Conservation (phyloP, 2,888 invertebrate genomes). For the Molanna angustata region DNA sequence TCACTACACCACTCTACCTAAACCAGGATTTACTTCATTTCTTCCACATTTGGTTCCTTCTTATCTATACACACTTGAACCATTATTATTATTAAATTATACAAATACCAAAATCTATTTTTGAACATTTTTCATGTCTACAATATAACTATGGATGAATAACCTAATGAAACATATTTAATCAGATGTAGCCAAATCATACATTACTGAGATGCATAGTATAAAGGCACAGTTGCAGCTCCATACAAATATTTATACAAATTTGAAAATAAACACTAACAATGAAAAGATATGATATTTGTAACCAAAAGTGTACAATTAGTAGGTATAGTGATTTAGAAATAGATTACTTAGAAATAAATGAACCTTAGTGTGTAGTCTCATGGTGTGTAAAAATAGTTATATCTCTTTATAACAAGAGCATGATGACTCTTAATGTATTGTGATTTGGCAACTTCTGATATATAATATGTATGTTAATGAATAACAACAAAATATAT, state of each 20-base stretch:
- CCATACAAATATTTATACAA: too few relatives aligned
- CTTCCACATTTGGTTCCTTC: neutral
- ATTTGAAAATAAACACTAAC: too few relatives aligned
- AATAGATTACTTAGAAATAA: too few relatives aligned
- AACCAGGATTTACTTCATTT: neutral
- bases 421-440: neutral
- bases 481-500: slow-evolving; percentile 11
- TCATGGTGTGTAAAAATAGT: neutral
- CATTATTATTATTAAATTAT: slow-evolving; percentile 20
- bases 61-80: slow-evolving; percentile 14
- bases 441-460: slow-evolving; percentile 1
- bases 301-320: too few relatives aligned
- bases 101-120: slow-evolving; percentile 11
- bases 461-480: slow-evolving; percentile 8
- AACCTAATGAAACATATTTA: slow-evolving; percentile 11
- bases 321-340: too few relatives aligned
- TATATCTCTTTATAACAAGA: neutral
- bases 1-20: slow-evolving; percentile 26
- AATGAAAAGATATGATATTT: too few relatives aligned
- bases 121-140: slow-evolving; percentile 13
- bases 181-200: slow-evolving; percentile 4
- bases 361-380: too few relatives aligned
- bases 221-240: neutral
- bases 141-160: slow-evolving; percentile 9
- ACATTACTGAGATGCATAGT: neutral